Evolutionary conservation across 2,888 invertebrate genomes (phyloP), one percentile per base, ranked within the genome.

Genomic region (Hartigia nigra): DNA sequence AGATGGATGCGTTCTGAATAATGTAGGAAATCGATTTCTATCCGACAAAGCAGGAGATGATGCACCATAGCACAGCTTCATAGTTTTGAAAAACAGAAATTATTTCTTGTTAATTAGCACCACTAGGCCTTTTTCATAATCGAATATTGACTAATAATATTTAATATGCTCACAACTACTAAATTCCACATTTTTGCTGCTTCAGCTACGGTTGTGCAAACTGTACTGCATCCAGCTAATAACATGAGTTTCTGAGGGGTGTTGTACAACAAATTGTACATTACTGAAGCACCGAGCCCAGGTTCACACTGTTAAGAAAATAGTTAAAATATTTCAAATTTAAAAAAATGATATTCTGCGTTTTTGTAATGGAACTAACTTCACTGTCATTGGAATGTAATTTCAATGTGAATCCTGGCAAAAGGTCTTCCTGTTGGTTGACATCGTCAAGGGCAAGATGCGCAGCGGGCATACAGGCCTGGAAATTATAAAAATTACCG

Each of bases 111-210:
- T 77, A 78, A 78, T 80, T 74, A 77, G 78, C 79, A 78, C 76
- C 74, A 77, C 55, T 55, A 23, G 23, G 23, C 23, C 23, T 14
- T 55, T 1, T 23, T 55, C 55, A 23, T 55, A 55, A 23, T 39
- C 5, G 5, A 0, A 39, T 39, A 39, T 55, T 23, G 55, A 55
- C 23, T 55, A 55, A 55, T 55, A 23, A 55, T 23, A 9, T 78
- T 72, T 31, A 70, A 69, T 37, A 75, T 79, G 95, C 97, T 95
- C 93, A 99, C 99, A 93, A 99, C 99, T 91, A 99, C 97, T 82
- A 99, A 95, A 93, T 99, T 99, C 99, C 99, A 99, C 97, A 99
- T 99, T 93, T 98, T 98, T 79, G 99, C 99, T 72, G 99, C 98
- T 93, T 99, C 99, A 3, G 99, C 99, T 23, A 99, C 98, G 74